Conservation (phyloP, 1,140 invertebrate genomes). For the Brachystomella parvula region DNA sequence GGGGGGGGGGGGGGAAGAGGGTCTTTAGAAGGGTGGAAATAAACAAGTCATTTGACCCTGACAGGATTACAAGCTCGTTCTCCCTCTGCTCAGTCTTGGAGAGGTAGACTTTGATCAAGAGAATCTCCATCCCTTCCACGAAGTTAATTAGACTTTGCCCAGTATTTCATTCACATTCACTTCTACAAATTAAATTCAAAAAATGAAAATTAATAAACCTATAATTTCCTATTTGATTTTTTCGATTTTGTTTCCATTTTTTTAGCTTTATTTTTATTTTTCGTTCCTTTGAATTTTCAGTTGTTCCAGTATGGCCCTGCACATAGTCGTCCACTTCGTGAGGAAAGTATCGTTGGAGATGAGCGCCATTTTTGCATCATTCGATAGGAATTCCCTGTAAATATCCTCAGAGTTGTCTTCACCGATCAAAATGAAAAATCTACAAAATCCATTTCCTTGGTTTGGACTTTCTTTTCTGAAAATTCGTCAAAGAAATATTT, state of each 20-base stretch:
- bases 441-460: not conserved
- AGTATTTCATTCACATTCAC: not conserved
- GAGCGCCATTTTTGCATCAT: slow-evolving; percentile 21
- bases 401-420: slow-evolving; percentile 33
- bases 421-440: slow-evolving; percentile 8
- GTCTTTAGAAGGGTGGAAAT: slow-evolving; percentile 21
- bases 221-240: no score
- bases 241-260: no score
- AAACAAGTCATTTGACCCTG: slow-evolving; percentile 34
- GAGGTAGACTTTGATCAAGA: not conserved
- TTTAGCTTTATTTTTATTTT: slow-evolving; percentile 15
- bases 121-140: not conserved
- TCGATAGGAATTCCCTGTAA: slow-evolving; percentile 23
- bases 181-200: not conserved
- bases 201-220: not conserved
- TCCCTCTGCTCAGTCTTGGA: slow-evolving; percentile 9
- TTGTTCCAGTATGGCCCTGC: slow-evolving; percentile 23
- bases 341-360: slow-evolving; percentile 15
- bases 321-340: slow-evolving; percentile 30
- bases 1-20: slow-evolving; percentile 25
- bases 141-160: not conserved
- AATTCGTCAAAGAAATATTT: no score
- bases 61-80: slow-evolving; percentile 23
- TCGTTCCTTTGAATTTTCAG: slow-evolving; percentile 13
- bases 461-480: no score